Evolutionary conservation across 2,797 vertebrate species (phyloP).

Genomic region (Netta rufina): DNA sequence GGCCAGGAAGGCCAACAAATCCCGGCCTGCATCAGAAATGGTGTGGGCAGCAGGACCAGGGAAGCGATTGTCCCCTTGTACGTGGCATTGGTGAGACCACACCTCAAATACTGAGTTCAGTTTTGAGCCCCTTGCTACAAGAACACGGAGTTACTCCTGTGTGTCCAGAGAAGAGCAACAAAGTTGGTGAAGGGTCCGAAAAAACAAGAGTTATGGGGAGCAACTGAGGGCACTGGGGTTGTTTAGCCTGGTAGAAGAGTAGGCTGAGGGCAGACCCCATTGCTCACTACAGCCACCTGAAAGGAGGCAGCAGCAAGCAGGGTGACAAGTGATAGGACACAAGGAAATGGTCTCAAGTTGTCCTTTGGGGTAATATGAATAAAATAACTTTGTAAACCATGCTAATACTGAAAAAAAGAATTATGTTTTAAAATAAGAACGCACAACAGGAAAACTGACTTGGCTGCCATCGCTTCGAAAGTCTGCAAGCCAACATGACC

Average conservation of each 20-base stretch:
- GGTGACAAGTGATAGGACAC: background rate
- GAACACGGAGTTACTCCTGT: background rate
- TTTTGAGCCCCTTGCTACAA: background rate
- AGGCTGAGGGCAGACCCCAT: background rate
- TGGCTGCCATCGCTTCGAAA: background rate
- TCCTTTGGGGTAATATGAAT: background rate
- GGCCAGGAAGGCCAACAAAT: background rate
- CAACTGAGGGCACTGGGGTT: background rate
- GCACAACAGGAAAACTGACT: background rate
- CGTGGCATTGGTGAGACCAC: background rate
- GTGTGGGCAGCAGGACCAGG: background rate
- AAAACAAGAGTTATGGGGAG: background rate
- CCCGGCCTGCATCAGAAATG: background rate
- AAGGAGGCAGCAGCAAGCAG: background rate
- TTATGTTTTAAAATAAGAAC: background rate
- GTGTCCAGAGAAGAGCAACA: background rate
- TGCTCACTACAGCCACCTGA: background rate
- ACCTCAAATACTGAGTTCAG: background rate
- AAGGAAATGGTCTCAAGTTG: background rate
- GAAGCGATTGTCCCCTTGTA: background rate
- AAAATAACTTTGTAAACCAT: background rate
- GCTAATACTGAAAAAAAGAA: rapidly evolving
- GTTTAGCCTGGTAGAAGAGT: background rate
- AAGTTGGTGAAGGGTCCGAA: background rate
- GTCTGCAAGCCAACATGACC: background rate